Base-by-base conservation (phyloP, 2,888 invertebrate species). In the Drosophila austrosaltans region DNA sequence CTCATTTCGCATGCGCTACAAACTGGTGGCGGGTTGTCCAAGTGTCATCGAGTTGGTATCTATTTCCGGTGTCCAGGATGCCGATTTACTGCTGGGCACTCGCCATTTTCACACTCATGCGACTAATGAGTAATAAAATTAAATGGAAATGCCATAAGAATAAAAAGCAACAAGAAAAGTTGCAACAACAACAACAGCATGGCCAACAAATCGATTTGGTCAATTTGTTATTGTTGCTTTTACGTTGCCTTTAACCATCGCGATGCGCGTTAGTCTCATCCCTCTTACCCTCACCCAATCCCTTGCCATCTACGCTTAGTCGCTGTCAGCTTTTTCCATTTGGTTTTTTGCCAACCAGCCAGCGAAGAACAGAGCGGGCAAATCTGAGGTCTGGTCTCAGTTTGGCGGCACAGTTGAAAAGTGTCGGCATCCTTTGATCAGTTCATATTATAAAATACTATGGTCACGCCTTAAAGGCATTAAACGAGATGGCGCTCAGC, bases 391-490 rank as follows among this genome's bases (percentile, higher is more conserved):
- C 81, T 48, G 48, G 78, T 72, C 78, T 68, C 66, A 75, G 71
- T 89, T 88, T 78, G 85, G 87, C 90, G 91, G 89, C 79, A 72
- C 81, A 91, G 89, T 91, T 92, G 79, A 92, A 92, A 92, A 88
- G 85, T 73, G 75, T 79, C 91, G 91, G 91, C 82, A 79, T 92
- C 89, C 92, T 91, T 91, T 92, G 92, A 91, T 91, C 92, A 92
- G 89, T 87, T 91, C 91, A 92, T 89, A 91, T 91, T 91, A 92
- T 92, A 91, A 91, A 91, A 91, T 92, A 92, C 91, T 92, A 85
- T 91, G 92, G 92, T 92, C 92, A 92, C 91, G 91, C 91, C 91
- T 92, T 92, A 88, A 91, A 92, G 92, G 92, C 92, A 92, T 92
- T 92, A 92, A 92, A 92, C 92, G 92, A 92, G 91, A 92, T 92